phyloP scores from a whole-genome alignment of 92 coral and sea anemone species.

The Parazoanthus atlanticus region DNA sequence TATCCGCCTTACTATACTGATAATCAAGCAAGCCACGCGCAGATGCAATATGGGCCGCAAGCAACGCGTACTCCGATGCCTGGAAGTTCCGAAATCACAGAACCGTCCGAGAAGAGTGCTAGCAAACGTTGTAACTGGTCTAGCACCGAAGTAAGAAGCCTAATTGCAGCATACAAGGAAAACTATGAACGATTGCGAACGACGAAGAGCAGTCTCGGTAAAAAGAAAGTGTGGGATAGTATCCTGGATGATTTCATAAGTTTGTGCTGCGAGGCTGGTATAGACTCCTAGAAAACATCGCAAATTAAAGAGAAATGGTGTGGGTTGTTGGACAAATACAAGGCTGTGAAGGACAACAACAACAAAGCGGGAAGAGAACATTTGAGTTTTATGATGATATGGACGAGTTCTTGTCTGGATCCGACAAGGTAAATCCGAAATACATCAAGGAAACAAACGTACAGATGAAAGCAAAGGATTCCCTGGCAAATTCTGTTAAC shows the following conservation, averaged over 20 bases:
- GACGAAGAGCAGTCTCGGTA: constrained; percentile 54
- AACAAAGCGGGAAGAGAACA: constrained; percentile 59
- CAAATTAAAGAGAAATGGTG: constrained; percentile 54
- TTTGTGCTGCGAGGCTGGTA: constrained; percentile 47
- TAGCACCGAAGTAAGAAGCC: background rate
- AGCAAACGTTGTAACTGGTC: background rate
- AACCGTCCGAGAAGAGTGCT: too few species aligned
- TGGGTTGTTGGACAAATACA: constrained; percentile 52
- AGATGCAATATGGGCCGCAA: too few species aligned
- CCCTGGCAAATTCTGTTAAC: too few species aligned
- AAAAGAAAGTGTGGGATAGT: constrained; percentile 47
- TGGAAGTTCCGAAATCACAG: too few species aligned
- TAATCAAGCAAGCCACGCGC: too few species aligned
- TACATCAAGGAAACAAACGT: constrained; percentile 46
- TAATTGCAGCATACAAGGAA: constrained; percentile 42
- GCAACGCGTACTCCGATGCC: too few species aligned
- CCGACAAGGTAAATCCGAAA: constrained; percentile 43
- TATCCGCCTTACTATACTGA: too few species aligned
- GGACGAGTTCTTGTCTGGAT: constrained; percentile 39
- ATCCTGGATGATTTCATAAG: constrained; percentile 41
- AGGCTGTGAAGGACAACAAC: constrained; percentile 49
- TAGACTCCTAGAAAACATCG: constrained; percentile 23
- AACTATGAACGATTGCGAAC: constrained; percentile 31
- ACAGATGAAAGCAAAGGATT: too few species aligned
- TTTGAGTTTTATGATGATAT: constrained; percentile 57